phyloP scores from a whole-genome alignment of 1,140 invertebrate species.

The Solenopsis fugax region DNA sequence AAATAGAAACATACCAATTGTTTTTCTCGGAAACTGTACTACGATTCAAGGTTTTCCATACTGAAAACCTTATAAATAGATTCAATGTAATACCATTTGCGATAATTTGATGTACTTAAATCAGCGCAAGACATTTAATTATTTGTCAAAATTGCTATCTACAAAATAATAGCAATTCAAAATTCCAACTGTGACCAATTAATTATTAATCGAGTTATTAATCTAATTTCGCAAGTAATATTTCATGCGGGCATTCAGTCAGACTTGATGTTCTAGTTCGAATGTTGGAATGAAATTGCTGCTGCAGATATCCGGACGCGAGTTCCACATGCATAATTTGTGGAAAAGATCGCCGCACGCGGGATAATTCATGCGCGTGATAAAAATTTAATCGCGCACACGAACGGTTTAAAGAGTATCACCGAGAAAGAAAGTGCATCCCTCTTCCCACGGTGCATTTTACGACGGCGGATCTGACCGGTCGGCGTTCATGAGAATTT shows the following conservation, averaged over 20 bases:
- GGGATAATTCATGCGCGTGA: conserved; percentile 55
- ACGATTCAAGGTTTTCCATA: neutral
- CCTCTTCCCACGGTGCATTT: conserved; percentile 74
- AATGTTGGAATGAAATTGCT: neutral
- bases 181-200: neutral
- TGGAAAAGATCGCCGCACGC: conserved; percentile 22
- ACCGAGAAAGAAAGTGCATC: conserved; percentile 46
- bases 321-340: conserved; percentile 38
- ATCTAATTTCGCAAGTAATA: neutral
- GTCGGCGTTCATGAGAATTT: conserved; percentile 76
- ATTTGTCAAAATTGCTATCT: neutral
- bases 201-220: neutral
- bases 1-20: neutral
- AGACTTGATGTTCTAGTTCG: neutral
- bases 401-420: conserved; percentile 31
- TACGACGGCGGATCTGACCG: conserved; percentile 59
- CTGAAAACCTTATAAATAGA: neutral
- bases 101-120: neutral
- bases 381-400: conserved; percentile 53
- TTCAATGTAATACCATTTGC: neutral
- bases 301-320: neutral
- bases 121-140: neutral
- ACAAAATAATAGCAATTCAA: neutral
- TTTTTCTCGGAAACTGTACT: neutral
- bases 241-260: neutral